These are phyloP conservation scores for Subacronicta megacephala DNA, from an alignment of 2,888 invertebrate species.

Conservation along the genomic window DNA sequence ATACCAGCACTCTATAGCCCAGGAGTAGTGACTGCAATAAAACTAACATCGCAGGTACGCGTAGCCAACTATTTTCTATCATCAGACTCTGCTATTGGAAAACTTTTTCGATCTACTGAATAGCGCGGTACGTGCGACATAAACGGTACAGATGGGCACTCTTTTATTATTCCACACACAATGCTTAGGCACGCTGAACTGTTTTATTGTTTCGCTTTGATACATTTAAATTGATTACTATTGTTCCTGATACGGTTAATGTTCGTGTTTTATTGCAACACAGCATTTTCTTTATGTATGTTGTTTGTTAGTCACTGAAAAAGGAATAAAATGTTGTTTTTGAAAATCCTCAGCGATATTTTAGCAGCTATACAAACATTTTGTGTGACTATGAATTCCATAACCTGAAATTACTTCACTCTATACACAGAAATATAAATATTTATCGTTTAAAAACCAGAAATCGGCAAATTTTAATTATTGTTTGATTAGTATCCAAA, in stretches of 20 bases:
- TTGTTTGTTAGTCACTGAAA: slow-evolving; percentile 27
- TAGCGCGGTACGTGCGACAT: slow-evolving; percentile 82
- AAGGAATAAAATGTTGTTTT: slow-evolving; percentile 3
- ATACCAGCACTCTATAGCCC: slow-evolving; percentile 47
- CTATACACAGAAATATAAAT: too few relatives aligned
- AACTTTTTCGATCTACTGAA: slow-evolving; percentile 86
- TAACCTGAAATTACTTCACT: too few relatives aligned
- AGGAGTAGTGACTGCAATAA: slow-evolving; percentile 72
- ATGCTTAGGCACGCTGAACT: slow-evolving; percentile 72
- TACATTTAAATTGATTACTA: slow-evolving; percentile 67
- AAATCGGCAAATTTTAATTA: too few relatives aligned
- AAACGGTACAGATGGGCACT: slow-evolving; percentile 77
- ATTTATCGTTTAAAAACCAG: too few relatives aligned
- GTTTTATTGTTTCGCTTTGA: slow-evolving; percentile 71
- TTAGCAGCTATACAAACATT: too few relatives aligned
- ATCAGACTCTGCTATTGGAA: slow-evolving; percentile 85
- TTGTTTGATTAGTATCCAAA: too few relatives aligned
- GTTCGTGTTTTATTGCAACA: slow-evolving; percentile 54
- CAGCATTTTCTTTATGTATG: slow-evolving; percentile 33
- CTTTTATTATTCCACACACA: slow-evolving; percentile 80
- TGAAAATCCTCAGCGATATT: not conserved
- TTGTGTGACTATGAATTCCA: too few relatives aligned
- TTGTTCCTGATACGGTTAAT: slow-evolving; percentile 57
- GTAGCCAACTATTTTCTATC: slow-evolving; percentile 82
- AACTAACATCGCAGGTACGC: slow-evolving; percentile 74